Evolutionary conservation across 2,888 invertebrate genomes (phyloP), one percentile per base, ranked within the genome.

Genomic region (Clostera curtula): DNA sequence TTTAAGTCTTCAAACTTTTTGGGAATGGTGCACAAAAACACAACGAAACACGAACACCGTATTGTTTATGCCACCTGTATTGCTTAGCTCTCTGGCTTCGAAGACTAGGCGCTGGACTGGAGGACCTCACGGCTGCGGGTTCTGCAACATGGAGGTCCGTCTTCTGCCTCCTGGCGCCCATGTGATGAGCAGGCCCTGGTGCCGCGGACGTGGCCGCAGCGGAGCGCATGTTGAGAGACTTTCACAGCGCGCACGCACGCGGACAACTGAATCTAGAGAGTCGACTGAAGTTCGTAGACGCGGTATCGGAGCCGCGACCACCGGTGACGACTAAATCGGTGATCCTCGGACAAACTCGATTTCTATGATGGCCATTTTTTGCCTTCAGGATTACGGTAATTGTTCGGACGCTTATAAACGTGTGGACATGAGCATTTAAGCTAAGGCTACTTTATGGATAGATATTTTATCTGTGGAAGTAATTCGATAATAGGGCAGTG

Each of bases 111-210:
- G 82, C 77, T 5, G 82, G 84, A 49, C 80, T 80, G 39, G 60
- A 58, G 15, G 79, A 75, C 31, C 80, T 70, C 9, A 56, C 64
- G 32, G 65, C 50, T 7, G 66, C 49, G 24, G 82, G 73, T 34
- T 77, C 84, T 2, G 77, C 75, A 32, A 83, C 82, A 45, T 80
- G 84, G 8, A 82, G 70, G 64, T 84, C 85, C 8, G 84, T 85
- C 62, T 85, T 79, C 75, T 89, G 66, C 73, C 91, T 38, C 48
- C 88, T 43, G 71, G 89, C 64, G 77, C 91, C 56, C 49, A 79
- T 56, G 21, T 47, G 49, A 36, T 48, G 48, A 34, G 49, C 46
- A 30, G 55, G 49, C 28, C 37, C 47, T 12, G 49, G 28, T 13
- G 56, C 41, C 36, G 59, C 36, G 33, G 59, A 43, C 47, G 60